phyloP scores from a whole-genome alignment of 2,113 vertebrate species.

The Onychorhynchus coronatus region DNA sequence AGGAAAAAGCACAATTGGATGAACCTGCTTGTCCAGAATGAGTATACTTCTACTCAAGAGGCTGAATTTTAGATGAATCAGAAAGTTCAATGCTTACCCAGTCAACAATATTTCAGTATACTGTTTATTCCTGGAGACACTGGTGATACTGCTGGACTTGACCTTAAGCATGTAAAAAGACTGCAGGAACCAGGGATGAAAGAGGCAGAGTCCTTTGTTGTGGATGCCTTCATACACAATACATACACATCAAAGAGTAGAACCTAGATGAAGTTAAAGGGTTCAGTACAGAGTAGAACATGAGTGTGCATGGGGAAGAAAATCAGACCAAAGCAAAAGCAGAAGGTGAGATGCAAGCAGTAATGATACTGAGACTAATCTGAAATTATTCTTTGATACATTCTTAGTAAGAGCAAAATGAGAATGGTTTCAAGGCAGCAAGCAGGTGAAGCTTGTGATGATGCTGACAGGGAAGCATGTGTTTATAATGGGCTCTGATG shows the following conservation, averaged over 20 bases:
- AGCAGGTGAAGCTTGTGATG: not conserved
- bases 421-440: not conserved
- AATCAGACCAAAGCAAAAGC: not conserved
- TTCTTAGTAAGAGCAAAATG: not conserved
- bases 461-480: not conserved
- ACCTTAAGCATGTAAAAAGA: not conserved
- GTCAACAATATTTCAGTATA: not conserved
- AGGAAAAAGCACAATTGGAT: not conserved
- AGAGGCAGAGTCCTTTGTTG: not conserved
- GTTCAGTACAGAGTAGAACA: not conserved
- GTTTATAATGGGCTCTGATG: not conserved
- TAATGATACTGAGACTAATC: not conserved
- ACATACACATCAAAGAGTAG: not conserved
- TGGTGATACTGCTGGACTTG: not conserved
- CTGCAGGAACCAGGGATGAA: not conserved
- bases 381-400: not conserved
- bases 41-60: not conserved
- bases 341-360: not conserved
- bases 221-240: not conserved
- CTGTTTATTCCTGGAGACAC: not conserved
- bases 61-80: not conserved
- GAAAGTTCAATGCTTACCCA: not conserved
- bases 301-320: rapidly evolving
- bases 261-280: not conserved
- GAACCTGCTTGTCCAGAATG: not conserved